Evolutionary conservation across 2,888 invertebrate species (phyloP).

Genomic region (Zaprionus obscuricornis): DNA sequence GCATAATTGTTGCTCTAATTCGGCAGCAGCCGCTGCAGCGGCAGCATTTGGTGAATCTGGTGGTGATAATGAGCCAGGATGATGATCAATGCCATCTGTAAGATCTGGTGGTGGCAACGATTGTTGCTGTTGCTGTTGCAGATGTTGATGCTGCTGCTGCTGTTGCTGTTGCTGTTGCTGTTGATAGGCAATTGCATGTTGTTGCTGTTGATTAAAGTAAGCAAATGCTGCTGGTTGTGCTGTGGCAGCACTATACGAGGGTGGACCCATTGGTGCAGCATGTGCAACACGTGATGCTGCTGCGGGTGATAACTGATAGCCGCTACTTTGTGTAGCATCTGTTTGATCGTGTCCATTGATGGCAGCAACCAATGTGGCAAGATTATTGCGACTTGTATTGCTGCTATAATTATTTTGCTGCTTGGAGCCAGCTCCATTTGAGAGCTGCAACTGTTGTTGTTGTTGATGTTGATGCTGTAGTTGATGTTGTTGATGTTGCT

Average conservation of each 20-base stretch:
- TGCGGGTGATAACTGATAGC: constrained; percentile 79
- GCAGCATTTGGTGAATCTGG: constrained; percentile 65
- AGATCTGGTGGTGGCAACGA: constrained; percentile 67
- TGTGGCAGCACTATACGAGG: constrained; percentile 78
- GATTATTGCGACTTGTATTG: constrained; percentile 70
- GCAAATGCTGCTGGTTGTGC: constrained; percentile 68
- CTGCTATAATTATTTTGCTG: too few relatives aligned
- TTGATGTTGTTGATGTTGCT: constrained; percentile 49
- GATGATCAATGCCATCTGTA: constrained; percentile 75
- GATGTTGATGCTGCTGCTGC: constrained; percentile 46
- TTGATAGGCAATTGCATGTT: constrained; percentile 24
- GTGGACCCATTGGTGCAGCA: constrained; percentile 65
- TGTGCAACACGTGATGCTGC: constrained; percentile 64
- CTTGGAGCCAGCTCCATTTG: constrained; percentile 65
- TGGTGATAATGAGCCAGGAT: constrained; percentile 48
- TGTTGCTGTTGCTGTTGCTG: constrained; percentile 42
- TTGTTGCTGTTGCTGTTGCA: constrained; percentile 45
- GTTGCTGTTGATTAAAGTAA: constrained; percentile 47
- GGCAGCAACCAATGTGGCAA: constrained; percentile 65
- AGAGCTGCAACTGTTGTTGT: constrained; percentile 66
- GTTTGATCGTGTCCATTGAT: constrained; percentile 75
- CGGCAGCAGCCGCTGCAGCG: constrained; percentile 52
- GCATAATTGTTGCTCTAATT: constrained; percentile 80
- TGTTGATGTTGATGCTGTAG: constrained; percentile 42
- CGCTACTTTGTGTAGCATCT: constrained; percentile 28